Conservation (phyloP, 2,888 invertebrate species). For the Drosophila borealis region DNA sequence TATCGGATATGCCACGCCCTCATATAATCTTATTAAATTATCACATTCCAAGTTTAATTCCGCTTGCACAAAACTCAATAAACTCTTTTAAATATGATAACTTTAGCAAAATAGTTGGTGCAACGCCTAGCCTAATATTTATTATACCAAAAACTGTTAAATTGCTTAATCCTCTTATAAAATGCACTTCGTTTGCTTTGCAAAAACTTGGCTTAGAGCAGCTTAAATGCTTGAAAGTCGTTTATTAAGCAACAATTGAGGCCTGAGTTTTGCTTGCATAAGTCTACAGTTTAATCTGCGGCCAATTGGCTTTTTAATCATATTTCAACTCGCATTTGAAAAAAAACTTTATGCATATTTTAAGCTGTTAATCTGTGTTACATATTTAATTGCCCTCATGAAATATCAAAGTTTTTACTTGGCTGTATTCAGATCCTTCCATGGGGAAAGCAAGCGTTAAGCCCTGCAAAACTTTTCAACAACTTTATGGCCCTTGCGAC, state of each 20-base stretch:
- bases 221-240: not conserved
- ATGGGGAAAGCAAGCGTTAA: constrained; percentile 13
- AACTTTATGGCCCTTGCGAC: constrained; percentile 42
- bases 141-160: not conserved
- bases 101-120: too few relatives aligned
- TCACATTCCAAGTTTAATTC: too few relatives aligned
- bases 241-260: not conserved
- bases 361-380: constrained; percentile 40
- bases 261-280: not conserved
- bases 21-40: too few relatives aligned
- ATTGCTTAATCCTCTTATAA: not conserved
- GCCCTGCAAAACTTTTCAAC: constrained; percentile 49
- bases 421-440: not conserved
- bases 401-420: constrained; percentile 19
- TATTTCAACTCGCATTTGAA: constrained; percentile 5
- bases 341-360: constrained; percentile 42
- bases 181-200: not conserved
- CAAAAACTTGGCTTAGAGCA: not conserved
- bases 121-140: not conserved
- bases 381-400: constrained; percentile 47
- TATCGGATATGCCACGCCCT: too few relatives aligned
- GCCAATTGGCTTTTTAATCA: constrained; percentile 10
- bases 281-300: constrained; percentile 14
- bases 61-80: too few relatives aligned
- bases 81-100: too few relatives aligned